phyloP scores from a whole-genome alignment of 2,888 invertebrate genomes.

The Lordiphosa fenestrarum region DNA sequence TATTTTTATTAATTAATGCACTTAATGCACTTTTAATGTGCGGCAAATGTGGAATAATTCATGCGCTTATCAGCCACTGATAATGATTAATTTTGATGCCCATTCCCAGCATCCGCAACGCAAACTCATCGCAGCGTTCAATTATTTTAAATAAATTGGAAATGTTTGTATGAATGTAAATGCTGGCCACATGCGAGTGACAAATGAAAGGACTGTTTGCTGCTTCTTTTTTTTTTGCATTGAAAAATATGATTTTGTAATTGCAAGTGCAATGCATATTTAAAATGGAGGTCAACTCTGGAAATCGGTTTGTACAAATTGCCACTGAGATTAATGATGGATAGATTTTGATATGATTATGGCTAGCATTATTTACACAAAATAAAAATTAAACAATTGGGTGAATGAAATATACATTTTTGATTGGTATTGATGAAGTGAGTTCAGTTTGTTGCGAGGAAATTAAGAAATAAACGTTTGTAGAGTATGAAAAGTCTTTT shows the following conservation, averaged over 20 bases:
- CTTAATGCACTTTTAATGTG: constrained; percentile 69
- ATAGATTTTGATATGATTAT: constrained; percentile 15
- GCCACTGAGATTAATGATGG: constrained; percentile 39
- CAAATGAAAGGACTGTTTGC: constrained; percentile 57
- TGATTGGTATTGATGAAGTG: constrained; percentile 25
- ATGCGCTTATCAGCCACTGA: constrained; percentile 65
- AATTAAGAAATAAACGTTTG: too few species aligned
- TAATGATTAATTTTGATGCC: constrained; percentile 59
- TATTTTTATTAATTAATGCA: constrained; percentile 61
- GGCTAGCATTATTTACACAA: constrained; percentile 20
- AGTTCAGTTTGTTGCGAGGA: background rate
- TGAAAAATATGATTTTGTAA: constrained; percentile 67
- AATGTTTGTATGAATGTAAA: constrained; percentile 2
- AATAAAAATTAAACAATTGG: constrained; percentile 17
- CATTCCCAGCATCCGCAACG: constrained; percentile 25
- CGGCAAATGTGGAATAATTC: constrained; percentile 66
- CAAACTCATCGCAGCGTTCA: constrained; percentile 48
- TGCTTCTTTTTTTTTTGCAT: constrained; percentile 21
- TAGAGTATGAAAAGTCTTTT: too few species aligned
- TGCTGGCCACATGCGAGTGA: constrained; percentile 42
- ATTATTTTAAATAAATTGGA: constrained; percentile 51
- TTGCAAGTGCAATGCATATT: constrained; percentile 60
- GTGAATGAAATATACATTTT: constrained; percentile 30
- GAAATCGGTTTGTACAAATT: constrained; percentile 20
- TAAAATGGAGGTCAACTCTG: constrained; percentile 54